These are phyloP conservation scores for Chouioia cunea DNA, from an alignment of 2,888 invertebrate species.

Conservation along the genomic window DNA sequence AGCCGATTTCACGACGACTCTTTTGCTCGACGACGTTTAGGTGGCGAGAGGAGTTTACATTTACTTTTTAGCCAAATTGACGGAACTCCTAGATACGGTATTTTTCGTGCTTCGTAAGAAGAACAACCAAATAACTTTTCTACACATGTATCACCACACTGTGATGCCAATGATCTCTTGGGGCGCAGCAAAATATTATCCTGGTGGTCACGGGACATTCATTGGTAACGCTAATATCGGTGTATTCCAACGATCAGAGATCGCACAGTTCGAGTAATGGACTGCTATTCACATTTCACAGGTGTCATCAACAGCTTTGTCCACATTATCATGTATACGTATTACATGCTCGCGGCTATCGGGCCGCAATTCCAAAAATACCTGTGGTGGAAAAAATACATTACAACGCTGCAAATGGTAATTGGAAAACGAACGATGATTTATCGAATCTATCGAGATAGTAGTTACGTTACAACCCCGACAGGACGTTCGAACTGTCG, in stretches of 20 bases:
- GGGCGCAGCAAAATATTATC: conserved; percentile 89
- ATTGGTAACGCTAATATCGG: conserved; percentile 73
- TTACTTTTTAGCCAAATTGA: conserved; percentile 90
- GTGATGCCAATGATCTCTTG: conserved; percentile 95
- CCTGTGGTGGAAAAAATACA: conserved; percentile 94
- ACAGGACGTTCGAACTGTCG: no score
- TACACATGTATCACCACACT: conserved; percentile 94
- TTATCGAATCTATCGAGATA: no score
- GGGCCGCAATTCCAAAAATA: conserved; percentile 90
- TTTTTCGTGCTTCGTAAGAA: conserved; percentile 96
- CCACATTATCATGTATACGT: conserved; percentile 94
- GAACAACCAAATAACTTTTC: conserved; percentile 87
- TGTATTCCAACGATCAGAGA: no score
- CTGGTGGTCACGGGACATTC: conserved; percentile 91
- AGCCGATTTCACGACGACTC: neutral
- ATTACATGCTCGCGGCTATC: conserved; percentile 90
- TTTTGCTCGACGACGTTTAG: conserved; percentile 59
- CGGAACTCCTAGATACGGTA: conserved; percentile 90
- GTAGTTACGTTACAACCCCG: no score
- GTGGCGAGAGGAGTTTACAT: conserved; percentile 82
- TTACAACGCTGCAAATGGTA: conserved; percentile 93
- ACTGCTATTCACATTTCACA: conserved; percentile 40
- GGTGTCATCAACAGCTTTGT: conserved; percentile 94
- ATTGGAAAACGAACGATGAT: conserved; percentile 29
- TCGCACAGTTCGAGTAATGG: no score